Percentiles rank a stretch among this genome's conserved stretches.
Conservation (phyloP, 1,140 invertebrate species). For the Ladona fulva region DNA sequence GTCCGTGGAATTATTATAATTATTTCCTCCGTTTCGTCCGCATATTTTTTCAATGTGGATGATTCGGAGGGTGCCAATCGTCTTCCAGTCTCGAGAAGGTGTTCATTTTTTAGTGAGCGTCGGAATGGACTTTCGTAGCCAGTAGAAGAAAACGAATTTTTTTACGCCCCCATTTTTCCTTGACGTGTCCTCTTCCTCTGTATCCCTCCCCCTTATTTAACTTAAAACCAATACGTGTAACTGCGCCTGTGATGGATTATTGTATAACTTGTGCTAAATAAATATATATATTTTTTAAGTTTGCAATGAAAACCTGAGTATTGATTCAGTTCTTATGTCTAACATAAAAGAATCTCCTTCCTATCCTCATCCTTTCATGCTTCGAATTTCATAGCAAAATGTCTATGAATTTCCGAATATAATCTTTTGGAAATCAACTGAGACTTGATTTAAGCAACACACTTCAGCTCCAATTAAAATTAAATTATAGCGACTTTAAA, state of each 20-base stretch:
- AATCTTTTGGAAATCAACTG: too few relatives aligned
- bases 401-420: too few relatives aligned
- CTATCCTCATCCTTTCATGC: too few relatives aligned
- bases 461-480: too few relatives aligned
- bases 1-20: neutral
- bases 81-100: neutral
- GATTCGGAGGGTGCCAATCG: neutral
- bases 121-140: neutral
- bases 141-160: neutral
- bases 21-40: neutral
- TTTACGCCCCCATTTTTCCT: neutral
- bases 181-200: neutral
- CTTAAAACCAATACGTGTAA: slow-evolving; percentile 2
- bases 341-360: too few relatives aligned
- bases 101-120: slow-evolving; percentile 9
- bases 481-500: too few relatives aligned
- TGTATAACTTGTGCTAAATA: neutral
- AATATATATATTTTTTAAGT: slow-evolving; percentile 11
- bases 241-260: neutral
- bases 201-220: neutral
- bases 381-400: too few relatives aligned
- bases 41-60: neutral
- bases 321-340: neutral
- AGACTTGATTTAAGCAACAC: too few relatives aligned
- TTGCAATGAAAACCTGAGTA: neutral